Base-by-base conservation (phyloP, 2,113 vertebrate species). In the Tetrao urogallus region DNA sequence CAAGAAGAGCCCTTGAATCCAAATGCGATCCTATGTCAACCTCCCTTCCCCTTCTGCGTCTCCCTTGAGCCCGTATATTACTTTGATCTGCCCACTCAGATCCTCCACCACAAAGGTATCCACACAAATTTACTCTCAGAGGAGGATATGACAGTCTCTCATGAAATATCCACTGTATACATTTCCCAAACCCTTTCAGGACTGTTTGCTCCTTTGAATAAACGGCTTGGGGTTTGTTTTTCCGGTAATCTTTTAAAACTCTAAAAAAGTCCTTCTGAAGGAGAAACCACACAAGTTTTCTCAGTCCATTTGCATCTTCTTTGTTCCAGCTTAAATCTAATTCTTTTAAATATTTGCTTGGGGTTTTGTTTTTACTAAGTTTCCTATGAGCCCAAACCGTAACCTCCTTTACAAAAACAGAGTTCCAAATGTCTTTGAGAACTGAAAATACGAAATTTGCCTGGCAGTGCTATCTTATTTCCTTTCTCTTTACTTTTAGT, bases 121-220 rank as follows among this genome's bases (percentile, higher is more conserved):
- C 88, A 89, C 76, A 52, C 76, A 96, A 92, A 94, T 90, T 92
- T 92, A 65, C 76, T 83, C 91, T 94, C 90, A 86, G 89, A 97
- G 88, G 89, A 96, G 94, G 95, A 95, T 91, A 78, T 96, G 96
- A 91, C 94, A 94, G 73, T 86, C 57, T 90, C 27, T 84, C 91
- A 94, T 95, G 82, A 96, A 96, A 96, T 86, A 86, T 86, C 80
- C 85, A 82, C 94, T 97, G 93, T 94, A 96, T 95, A 94, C 96
- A 76, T 92, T 97, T 96, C 95, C 88, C 93, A 92, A 96, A 95
- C 66, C 54, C 73, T 93, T 94, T 86, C 79, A 95, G 91, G 70
- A 94, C 88, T 96, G 86, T 95, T 97, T 97, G 93, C 80, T 88
- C 54, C 86, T 94, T 86, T 95, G 90, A 95, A 90, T 96, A 95